Base-by-base conservation (phyloP, 2,888 invertebrate genomes). In the Plagodis dolabraria region DNA sequence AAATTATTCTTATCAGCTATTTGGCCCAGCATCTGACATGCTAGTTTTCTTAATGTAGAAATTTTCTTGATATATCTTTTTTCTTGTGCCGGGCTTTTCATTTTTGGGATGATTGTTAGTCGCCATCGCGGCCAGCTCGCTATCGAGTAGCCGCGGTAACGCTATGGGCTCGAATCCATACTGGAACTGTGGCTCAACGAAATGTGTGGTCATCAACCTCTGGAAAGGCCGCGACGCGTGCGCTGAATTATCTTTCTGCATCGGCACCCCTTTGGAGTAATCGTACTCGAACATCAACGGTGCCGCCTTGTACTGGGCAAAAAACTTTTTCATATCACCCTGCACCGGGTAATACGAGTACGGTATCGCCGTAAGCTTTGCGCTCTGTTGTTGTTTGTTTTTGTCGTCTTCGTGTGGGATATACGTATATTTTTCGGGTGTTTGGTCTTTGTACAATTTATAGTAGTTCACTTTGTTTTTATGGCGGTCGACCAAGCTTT, bases 41-140 rank as follows among this genome's bases (percentile, higher is more conserved):
- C 82, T 88, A 9, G 89, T 88, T 81, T 92, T 89, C 73, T 92
- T 92, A 52, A 92, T 84, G 66, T 89, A 90, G 83, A 86, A 92
- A 70, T 92, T 93, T 74, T 92, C 92, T 82, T 88, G 86, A 72
- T 87, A 90, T 35, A 89, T 67, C 71, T 93, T 92, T 79, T 92
- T 92, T 63, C 87, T 83, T 67, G 79, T 79, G 36, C 83, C 89
- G 7, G 88, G 85, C 67, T 87, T 86, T 75, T 89, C 87, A 73
- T 83, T 88, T 74, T 89, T 84, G 36, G 87, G 85, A 66, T 83
- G 83, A 57, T 82, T 65, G 77, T 89, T 89, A 69, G 83, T 87
- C 4, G 90, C 87, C 88, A 91, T 89, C 7, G 92, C 85, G 11
- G 91, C 82, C 33, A 90, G 68, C 67, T 92, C 91, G 62, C 89